Percentiles rank a stretch among this genome's conserved stretches.
Evolutionary conservation across 2,888 invertebrate species (phyloP).

Genomic region (Nomada hirtipes): DNA sequence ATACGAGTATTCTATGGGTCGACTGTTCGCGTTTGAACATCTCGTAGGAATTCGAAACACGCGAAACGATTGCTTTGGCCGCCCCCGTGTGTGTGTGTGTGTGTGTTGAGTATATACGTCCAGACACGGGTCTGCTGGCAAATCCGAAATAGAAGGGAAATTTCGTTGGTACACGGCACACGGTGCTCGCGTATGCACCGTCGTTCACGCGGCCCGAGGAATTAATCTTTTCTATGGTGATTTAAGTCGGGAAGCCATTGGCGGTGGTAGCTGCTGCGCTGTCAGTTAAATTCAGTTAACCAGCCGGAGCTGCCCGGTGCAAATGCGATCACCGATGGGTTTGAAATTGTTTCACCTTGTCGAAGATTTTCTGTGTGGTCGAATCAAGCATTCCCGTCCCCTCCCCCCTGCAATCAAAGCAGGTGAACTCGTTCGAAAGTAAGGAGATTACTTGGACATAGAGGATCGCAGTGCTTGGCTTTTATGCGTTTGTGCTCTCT

Average conservation of each 20-base stretch:
- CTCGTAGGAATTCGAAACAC: constrained; percentile 51
- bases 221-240: constrained; percentile 33
- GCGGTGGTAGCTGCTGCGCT: constrained; percentile 11
- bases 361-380: neutral
- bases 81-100: neutral
- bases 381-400: neutral
- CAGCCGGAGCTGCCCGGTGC: neutral
- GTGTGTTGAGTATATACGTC: neutral
- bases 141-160: constrained; percentile 34
- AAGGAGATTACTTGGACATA: neutral
- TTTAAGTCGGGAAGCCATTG: constrained; percentile 29
- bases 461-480: neutral
- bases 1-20: constrained; percentile 4
- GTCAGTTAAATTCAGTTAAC: constrained; percentile 48
- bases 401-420: neutral
- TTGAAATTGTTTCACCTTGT: neutral
- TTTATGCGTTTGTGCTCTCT: no score
- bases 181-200: neutral
- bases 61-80: constrained; percentile 33
- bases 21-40: constrained; percentile 31
- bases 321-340: neutral
- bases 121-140: neutral
- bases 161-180: neutral
- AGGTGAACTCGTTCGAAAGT: neutral
- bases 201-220: neutral